Base-by-base conservation (phyloP, 37 sponge, comb jelly and placozoan species). In the Tethya wilhelma region DNA sequence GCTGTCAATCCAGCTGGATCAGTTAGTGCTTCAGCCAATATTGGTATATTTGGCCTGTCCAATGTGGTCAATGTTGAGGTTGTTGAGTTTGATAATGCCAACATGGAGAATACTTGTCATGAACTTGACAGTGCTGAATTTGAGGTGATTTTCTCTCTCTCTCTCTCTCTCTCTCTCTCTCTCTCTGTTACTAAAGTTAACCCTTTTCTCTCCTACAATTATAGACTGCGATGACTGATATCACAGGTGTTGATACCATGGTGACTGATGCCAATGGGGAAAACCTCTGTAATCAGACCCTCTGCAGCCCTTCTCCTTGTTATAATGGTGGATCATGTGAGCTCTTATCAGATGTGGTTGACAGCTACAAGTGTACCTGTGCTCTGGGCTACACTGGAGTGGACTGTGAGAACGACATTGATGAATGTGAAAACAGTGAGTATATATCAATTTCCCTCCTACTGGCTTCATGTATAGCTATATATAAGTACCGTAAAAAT, bases 301-400 rank as follows among this genome's bases (percentile, higher is more conserved):
- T 86, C 37, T 93, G 93, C 62, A 75, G 79, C 56, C 89, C 89
- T 44, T 73, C 76, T 41, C 93, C 89, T 9, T 93, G 93, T 46
- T 45, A 29, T 0, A 93, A 93, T 44, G 81, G 56, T 23, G 93
- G 89, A 32, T 5, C 36, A 4, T 90, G 91, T 28, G 14, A 11
- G 26, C 64, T 74, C 36, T 25, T 41, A 25, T 8, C 29, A 19
- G 40, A 46, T 59, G 68, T 38, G 26, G 20, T 63, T 1, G 38
- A 20, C 20, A 60, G 69, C 3, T 90, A 62, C 64, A 42, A 36
- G n/a, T 90, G 91, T 45, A 30, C 60, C 59, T 90, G 91, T 77
- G 12, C 42, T 19, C 37, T 41, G 11, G 81, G 81, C 30, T 90
- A 75, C 76, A 70, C 45, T 20, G 91, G 91, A 25, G 33, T 7